A percentile compares a stretch with the other conserved stretches of the same genome.
phyloP scores from a whole-genome alignment of 2,797 vertebrate genomes.

The Synanceia verrucosa region DNA sequence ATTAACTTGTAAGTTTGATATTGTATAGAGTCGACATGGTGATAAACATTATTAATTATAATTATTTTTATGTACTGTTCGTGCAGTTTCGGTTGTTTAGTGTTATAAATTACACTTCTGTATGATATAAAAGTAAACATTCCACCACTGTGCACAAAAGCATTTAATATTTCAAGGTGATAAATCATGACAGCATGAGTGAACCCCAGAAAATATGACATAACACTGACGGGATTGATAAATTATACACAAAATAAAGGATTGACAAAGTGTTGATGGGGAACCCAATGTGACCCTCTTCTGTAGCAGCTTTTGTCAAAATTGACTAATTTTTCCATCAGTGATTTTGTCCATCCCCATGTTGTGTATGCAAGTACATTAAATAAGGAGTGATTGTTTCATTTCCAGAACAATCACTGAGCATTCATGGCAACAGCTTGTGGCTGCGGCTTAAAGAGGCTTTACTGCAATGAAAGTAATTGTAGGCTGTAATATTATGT shows the following conservation, averaged over 20 bases:
- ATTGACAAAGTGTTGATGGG: not conserved
- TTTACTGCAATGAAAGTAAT: constrained; percentile 40
- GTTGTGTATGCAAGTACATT: not conserved
- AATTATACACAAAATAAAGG: not conserved
- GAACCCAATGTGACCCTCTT: not conserved
- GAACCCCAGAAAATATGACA: not conserved
- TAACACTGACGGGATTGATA: not conserved
- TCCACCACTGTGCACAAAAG: not conserved
- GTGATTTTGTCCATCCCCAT: not conserved
- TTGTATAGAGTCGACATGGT: not conserved
- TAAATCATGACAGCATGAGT: not conserved
- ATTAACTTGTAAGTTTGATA: not conserved
- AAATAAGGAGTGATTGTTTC: not conserved
- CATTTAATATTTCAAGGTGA: no score
- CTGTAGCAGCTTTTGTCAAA: not conserved
- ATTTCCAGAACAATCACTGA: not conserved
- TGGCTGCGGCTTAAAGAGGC: constrained; percentile 11
- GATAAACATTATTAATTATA: no score
- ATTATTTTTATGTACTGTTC: no score
- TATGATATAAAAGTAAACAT: not conserved
- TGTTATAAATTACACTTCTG: no score
- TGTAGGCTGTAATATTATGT: constrained; percentile 20
- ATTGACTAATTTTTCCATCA: not conserved
- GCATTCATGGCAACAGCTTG: constrained; percentile 1
- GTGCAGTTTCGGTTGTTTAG: no score